A percentile compares a stretch with the other conserved stretches of the same genome.
phyloP scores from a whole-genome alignment of 92 coral and sea anemone genomes.

The Porites rus region DNA sequence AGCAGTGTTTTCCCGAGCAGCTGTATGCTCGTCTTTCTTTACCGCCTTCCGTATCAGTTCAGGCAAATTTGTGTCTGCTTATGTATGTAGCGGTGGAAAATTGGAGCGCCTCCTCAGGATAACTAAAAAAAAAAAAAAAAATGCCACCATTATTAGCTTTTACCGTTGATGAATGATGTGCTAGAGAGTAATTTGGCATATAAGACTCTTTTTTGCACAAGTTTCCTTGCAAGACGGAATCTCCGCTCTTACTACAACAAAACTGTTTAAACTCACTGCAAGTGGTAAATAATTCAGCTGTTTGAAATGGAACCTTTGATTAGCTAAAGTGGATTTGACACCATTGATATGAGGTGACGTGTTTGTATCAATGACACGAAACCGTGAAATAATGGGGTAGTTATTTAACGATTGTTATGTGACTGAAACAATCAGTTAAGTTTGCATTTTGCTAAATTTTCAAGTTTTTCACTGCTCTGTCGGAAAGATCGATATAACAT shows the following conservation, averaged over 20 bases:
- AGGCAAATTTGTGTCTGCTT: background rate
- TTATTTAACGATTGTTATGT: too few species aligned
- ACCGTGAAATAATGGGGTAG: too few species aligned
- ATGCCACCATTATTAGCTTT: background rate
- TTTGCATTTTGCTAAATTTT: too few species aligned
- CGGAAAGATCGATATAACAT: too few species aligned
- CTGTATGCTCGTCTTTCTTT: background rate
- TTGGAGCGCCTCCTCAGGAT: background rate
- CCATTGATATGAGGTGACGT: too few species aligned
- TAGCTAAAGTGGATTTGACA: background rate
- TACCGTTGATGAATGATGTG: slow-evolving; percentile 11
- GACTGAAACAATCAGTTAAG: too few species aligned
- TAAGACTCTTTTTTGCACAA: background rate
- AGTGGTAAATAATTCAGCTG: background rate
- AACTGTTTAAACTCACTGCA: slow-evolving; percentile 9
- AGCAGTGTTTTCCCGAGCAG: background rate
- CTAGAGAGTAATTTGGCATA: slow-evolving; percentile 13
- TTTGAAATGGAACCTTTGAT: background rate
- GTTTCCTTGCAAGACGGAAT: background rate
- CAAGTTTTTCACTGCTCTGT: too few species aligned
- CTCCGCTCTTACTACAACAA: slow-evolving; percentile 7
- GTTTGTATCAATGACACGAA: too few species aligned
- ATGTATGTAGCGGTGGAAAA: background rate
- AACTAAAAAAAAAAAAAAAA: background rate
- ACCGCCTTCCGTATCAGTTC: background rate